Conservation (phyloP, 2,888 invertebrate species). For the Cryptus viduatorius region DNA sequence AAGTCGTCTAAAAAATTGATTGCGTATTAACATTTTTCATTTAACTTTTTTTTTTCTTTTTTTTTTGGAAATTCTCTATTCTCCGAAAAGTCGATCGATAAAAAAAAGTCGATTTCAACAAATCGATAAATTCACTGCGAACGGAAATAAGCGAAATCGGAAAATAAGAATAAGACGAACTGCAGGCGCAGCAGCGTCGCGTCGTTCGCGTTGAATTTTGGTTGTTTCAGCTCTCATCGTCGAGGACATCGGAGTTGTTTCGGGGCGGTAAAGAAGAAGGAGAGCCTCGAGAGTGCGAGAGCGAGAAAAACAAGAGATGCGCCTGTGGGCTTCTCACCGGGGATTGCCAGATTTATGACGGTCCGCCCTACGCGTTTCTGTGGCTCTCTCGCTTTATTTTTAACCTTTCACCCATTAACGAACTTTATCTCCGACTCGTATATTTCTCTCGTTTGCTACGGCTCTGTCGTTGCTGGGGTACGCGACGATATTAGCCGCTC, state of each 20-base stretch:
- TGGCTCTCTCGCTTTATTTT: slow-evolving; percentile 78
- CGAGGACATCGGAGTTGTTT: slow-evolving; percentile 55
- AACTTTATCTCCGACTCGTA: slow-evolving; percentile 82
- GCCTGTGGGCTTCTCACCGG: slow-evolving; percentile 74
- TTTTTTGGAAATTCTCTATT: not conserved
- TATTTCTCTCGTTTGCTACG: slow-evolving; percentile 71
- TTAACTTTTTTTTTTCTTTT: not conserved
- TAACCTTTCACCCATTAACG: slow-evolving; percentile 85
- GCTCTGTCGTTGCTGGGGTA: slow-evolving; percentile 44
- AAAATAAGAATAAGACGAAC: not conserved
- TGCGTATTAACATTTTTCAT: not conserved
- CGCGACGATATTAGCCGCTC: slow-evolving; percentile 66
- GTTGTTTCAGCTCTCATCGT: slow-evolving; percentile 29
- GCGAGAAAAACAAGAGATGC: slow-evolving; percentile 64
- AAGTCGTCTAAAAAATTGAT: not conserved
- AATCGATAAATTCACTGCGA: not conserved
- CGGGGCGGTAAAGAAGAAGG: slow-evolving; percentile 20
- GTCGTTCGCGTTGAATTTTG: slow-evolving; percentile 27
- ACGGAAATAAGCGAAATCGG: not conserved
- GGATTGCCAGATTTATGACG: slow-evolving; percentile 84
- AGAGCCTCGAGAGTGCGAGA: slow-evolving; percentile 42
- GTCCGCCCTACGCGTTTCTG: slow-evolving; percentile 74
- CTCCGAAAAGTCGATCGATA: not conserved
- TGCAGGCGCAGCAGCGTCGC: slow-evolving; percentile 28
- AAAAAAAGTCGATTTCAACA: not conserved